These are phyloP conservation scores for Eupristina koningsbergeri DNA, from an alignment of 1,140 invertebrate genomes.

Conservation along the genomic window DNA sequence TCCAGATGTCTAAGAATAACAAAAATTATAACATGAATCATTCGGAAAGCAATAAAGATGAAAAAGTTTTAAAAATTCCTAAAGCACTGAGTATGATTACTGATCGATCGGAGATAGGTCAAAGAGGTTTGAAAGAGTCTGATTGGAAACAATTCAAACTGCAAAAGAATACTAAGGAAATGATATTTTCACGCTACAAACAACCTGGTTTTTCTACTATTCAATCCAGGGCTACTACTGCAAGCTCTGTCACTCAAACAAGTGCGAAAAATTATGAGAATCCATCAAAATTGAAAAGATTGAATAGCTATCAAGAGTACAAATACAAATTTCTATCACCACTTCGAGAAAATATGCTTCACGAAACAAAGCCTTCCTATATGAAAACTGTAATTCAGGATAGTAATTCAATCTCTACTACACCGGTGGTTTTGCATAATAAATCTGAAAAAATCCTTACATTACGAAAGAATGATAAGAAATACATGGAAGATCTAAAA, in stretches of 20 bases:
- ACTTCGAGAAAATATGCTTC: not conserved
- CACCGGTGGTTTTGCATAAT: conserved; percentile 52
- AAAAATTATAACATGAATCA: conserved; percentile 2
- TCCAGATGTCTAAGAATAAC: not conserved
- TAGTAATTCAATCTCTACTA: conserved; percentile 41
- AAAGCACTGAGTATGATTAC: not conserved
- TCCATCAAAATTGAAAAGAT: not conserved
- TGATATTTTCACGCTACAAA: conserved; percentile 39
- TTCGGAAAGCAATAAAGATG: conserved; percentile 56
- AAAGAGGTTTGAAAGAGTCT: conserved; percentile 11
- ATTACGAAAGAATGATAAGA: conserved; percentile 55
- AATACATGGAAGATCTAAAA: conserved; percentile 54
- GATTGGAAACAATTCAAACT: conserved; percentile 35
- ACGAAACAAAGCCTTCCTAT: conserved; percentile 10
- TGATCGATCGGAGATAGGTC: not conserved
- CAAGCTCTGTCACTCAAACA: not conserved
- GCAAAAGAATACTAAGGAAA: conserved; percentile 24
- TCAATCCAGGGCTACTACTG: not conserved
- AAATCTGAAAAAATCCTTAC: conserved; percentile 48
- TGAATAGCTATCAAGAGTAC: conserved; percentile 23
- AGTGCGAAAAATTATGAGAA: conserved; percentile 1
- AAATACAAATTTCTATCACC: conserved; percentile 44
- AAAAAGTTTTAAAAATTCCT: conserved; percentile 53
- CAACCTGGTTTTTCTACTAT: not conserved
- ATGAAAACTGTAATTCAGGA: not conserved